These are phyloP conservation scores for Cataglyphis cursor DNA, from an alignment of 2,888 invertebrate species.

Conservation along the genomic window DNA sequence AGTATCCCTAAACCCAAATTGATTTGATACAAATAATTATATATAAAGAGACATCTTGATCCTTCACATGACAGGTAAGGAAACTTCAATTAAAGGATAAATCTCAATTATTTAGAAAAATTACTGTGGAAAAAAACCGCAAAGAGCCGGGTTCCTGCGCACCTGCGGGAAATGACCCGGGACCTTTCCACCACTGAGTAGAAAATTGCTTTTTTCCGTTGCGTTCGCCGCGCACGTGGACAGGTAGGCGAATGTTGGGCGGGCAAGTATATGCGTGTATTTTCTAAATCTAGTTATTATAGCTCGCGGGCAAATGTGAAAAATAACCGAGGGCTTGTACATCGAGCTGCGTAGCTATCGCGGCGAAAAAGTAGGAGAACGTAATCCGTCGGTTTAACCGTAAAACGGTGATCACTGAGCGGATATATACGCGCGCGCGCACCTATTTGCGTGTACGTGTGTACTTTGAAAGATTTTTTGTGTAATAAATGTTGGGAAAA, in stretches of 20 bases:
- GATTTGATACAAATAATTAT: slow-evolving; percentile 29
- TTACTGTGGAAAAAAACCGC: slow-evolving; percentile 73
- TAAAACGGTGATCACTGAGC: slow-evolving; percentile 69
- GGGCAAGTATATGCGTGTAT: slow-evolving; percentile 59
- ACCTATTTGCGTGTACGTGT: slow-evolving; percentile 26
- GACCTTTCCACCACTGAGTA: slow-evolving; percentile 65
- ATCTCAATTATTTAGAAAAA: slow-evolving; percentile 81
- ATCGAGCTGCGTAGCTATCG: slow-evolving; percentile 51
- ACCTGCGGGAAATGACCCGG: slow-evolving; percentile 75
- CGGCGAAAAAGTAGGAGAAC: slow-evolving; percentile 60
- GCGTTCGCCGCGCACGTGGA: slow-evolving; percentile 62
- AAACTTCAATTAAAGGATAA: slow-evolving; percentile 55
- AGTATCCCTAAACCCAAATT: slow-evolving; percentile 12
- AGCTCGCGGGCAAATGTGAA: slow-evolving; percentile 75
- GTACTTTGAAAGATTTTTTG: slow-evolving; percentile 48
- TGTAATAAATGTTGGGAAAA: slow-evolving; percentile 64
- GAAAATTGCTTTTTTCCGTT: slow-evolving; percentile 76
- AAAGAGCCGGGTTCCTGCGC: slow-evolving; percentile 45
- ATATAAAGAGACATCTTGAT: neutral
- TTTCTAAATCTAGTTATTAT: slow-evolving; percentile 83
- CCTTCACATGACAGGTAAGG: slow-evolving; percentile 22
- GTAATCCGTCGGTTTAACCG: slow-evolving; percentile 78
- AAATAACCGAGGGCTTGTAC: slow-evolving; percentile 73
- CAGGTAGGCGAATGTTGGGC: slow-evolving; percentile 68
- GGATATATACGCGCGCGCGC: slow-evolving; percentile 50